Base-by-base conservation (phyloP, 2,113 vertebrate species). In the Salminus brasiliensis region DNA sequence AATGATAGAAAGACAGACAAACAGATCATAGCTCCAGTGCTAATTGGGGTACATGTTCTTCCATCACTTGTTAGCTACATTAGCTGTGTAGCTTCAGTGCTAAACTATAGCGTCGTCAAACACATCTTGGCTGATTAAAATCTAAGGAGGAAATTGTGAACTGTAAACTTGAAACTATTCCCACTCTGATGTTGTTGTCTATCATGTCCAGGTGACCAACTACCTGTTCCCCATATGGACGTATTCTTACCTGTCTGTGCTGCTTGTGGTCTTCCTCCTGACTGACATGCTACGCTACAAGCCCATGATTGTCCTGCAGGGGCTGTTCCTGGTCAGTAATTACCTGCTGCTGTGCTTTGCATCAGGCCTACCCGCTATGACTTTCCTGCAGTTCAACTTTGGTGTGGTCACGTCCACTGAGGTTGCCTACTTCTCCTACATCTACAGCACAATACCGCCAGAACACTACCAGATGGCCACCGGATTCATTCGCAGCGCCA, bases 141-240 rank as follows among this genome's bases (percentile, higher is more conserved):
- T n/a, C n/a, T n/a, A n/a, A n/a, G n/a, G n/a, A n/a, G n/a, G n/a
- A n/a, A n/a, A n/a, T n/a, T n/a, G n/a, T n/a, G n/a, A n/a, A n/a
- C n/a, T n/a, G n/a, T n/a, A n/a, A n/a, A n/a, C n/a, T n/a, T n/a
- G n/a, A n/a, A n/a, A n/a, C n/a, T n/a, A 10, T 12, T 1, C 5
- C 5, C 5, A 5, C 41, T 9, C 18, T 49, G 47, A 3, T 45
- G 43, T 45, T 49, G 47, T n/a, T 34, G 41, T 57, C 13, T 32
- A 15, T 47, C 29, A 65, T 0, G 34, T 30, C 34, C 25, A 92
- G 93, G 70, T 93, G 45, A 94, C 88, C 25, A 94, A 93, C 82
- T 87, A 90, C 60, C 73, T 94, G 67, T 91, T 90, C 76, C 93
- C 93, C 11, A 91, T 94, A 55, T 93, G 93, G 93, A 93, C 92